Percentiles rank a stretch among this genome's conserved stretches.
Evolutionary conservation across 2,113 vertebrate species (phyloP).

Genomic region (Raja brachyura): DNA sequence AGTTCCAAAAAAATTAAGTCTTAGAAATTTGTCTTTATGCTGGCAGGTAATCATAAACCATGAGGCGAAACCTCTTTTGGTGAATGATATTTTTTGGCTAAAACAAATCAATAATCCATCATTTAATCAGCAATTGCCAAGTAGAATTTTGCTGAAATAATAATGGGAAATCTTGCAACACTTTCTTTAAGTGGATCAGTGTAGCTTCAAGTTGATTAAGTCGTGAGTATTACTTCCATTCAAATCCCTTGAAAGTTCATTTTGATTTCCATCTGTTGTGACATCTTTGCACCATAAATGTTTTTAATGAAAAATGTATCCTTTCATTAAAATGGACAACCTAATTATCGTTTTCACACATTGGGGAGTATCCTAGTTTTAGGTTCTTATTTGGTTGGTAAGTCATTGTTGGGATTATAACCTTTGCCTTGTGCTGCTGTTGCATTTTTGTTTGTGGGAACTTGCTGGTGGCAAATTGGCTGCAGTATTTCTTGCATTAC

Average conservation of each 20-base stretch:
- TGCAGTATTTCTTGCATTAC: too few species aligned
- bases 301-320: not conserved
- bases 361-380: not conserved
- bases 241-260: not conserved
- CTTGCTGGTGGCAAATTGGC: too few species aligned
- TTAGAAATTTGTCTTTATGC: not conserved
- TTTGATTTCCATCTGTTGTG: constrained; percentile 6
- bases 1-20: not conserved
- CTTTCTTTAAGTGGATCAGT: not conserved
- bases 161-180: not conserved
- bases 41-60: not conserved
- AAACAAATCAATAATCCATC: not conserved
- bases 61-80: not conserved
- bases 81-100: not conserved
- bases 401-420: not conserved
- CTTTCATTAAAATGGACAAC: not conserved
- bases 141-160: not conserved
- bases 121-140: not conserved
- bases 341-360: not conserved
- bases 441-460: too few species aligned
- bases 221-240: not conserved
- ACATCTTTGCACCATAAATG: not conserved
- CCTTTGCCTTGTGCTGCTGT: not conserved
- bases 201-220: not conserved
- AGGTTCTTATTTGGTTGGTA: not conserved